Percentiles rank a stretch among this genome's conserved stretches.
These are phyloP conservation scores for Ciconia stormi DNA, from an alignment of 2,113 vertebrate genomes.

Conservation along the genomic window DNA sequence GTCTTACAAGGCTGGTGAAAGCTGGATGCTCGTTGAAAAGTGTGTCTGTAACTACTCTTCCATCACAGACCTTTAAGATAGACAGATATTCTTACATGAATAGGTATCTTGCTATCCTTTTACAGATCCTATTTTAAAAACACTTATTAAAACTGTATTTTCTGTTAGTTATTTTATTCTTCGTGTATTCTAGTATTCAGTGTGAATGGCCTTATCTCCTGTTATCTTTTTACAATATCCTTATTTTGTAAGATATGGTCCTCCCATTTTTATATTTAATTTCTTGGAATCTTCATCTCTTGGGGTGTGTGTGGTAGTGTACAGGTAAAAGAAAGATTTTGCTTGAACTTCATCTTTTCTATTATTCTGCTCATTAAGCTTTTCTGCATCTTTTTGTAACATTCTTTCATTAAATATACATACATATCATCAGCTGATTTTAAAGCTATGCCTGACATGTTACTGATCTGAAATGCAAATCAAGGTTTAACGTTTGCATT, in stretches of 20 bases:
- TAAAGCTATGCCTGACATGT: background rate
- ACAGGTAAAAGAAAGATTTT: background rate
- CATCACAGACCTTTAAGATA: conserved; percentile 13
- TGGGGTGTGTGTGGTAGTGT: background rate
- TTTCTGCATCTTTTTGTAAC: background rate
- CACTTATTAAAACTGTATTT: conserved; percentile 30
- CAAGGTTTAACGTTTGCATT: background rate
- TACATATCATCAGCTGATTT: background rate
- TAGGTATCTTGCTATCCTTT: conserved; percentile 8
- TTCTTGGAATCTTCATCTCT: background rate
- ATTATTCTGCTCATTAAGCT: background rate
- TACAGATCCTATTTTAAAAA: background rate
- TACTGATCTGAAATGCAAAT: conserved; percentile 10
- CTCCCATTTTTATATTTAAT: background rate
- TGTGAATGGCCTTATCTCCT: background rate
- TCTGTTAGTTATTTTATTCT: background rate
- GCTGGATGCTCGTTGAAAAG: conserved; percentile 21
- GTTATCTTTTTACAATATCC: background rate
- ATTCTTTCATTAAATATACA: background rate
- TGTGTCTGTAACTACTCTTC: background rate
- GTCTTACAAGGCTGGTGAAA: conserved; percentile 6
- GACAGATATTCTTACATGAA: background rate
- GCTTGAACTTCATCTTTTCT: background rate
- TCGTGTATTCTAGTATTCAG: background rate
- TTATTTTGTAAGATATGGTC: background rate